A percentile compares a stretch with the other conserved stretches of the same genome.
These are phyloP conservation scores for Tetraodon nigroviridis DNA, from an alignment of 2,113 vertebrate genomes.

Conservation along the genomic window DNA sequence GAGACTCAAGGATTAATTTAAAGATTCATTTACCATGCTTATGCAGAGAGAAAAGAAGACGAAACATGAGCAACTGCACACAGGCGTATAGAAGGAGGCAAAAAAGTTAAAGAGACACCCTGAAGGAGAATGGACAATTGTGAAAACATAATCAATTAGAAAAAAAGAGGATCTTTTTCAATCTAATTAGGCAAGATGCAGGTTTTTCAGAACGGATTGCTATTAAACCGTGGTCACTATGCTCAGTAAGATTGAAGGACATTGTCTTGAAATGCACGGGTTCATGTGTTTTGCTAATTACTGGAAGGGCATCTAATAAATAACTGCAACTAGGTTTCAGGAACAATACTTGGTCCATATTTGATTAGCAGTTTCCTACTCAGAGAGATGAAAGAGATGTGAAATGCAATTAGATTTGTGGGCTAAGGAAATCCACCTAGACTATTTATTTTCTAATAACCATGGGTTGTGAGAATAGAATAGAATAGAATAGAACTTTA, in stretches of 20 bases:
- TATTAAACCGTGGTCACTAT: background rate
- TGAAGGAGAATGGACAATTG: slow-evolving; percentile 1
- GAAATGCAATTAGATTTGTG: slow-evolving; percentile 14
- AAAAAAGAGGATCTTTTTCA: background rate
- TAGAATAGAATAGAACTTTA: too few relatives aligned
- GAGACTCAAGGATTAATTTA: slow-evolving; percentile 65
- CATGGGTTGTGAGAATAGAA: slow-evolving; percentile 4
- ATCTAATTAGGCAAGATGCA: background rate
- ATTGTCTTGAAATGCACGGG: too few relatives aligned
- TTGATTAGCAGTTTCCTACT: slow-evolving; percentile 17
- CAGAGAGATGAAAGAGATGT: slow-evolving; percentile 5
- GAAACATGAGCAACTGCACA: slow-evolving; percentile 19
- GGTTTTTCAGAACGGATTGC: background rate
- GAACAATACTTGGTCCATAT: slow-evolving; percentile 19
- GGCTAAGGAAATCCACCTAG: slow-evolving; percentile 15
- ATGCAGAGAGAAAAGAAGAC: slow-evolving; percentile 16
- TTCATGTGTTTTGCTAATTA: too few relatives aligned
- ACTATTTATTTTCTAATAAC: slow-evolving; percentile 44
- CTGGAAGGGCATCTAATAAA: background rate
- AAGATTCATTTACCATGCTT: slow-evolving; percentile 62
- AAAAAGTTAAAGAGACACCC: slow-evolving; percentile 21
- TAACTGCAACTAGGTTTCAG: background rate
- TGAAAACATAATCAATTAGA: slow-evolving; percentile 1
- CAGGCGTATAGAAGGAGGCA: slow-evolving; percentile 13
- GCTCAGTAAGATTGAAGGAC: too few relatives aligned